These are phyloP conservation scores for Ennomos quercinarius DNA, from an alignment of 2,888 invertebrate genomes.

Conservation along the genomic window DNA sequence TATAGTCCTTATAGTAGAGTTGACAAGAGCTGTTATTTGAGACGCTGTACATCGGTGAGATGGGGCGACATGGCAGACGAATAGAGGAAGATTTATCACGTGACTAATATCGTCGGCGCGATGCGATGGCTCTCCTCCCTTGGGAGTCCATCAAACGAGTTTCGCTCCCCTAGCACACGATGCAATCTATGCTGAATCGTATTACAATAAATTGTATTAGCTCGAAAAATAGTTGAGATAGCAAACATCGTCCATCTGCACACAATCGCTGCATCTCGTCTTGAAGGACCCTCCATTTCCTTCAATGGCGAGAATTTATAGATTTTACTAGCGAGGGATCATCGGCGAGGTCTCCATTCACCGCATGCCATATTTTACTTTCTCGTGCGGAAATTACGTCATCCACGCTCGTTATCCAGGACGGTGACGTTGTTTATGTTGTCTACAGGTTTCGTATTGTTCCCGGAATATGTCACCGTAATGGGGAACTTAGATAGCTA, in stretches of 20 bases:
- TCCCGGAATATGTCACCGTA: constrained; percentile 25
- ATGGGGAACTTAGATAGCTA: constrained; percentile 27
- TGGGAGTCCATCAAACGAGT: constrained; percentile 84
- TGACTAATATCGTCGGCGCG: constrained; percentile 81
- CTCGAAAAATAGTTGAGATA: constrained; percentile 84
- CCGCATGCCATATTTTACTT: constrained; percentile 80
- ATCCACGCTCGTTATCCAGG: constrained; percentile 66
- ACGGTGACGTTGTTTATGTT: constrained; percentile 44
- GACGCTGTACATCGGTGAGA: constrained; percentile 50
- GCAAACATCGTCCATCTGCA: constrained; percentile 85
- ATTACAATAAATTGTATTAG: constrained; percentile 86
- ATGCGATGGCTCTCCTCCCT: constrained; percentile 72
- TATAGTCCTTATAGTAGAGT: constrained; percentile 68
- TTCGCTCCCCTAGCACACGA: constrained; percentile 79
- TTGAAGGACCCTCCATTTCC: constrained; percentile 70
- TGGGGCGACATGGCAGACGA: constrained; percentile 60
- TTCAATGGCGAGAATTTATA: constrained; percentile 76
- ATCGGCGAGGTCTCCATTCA: constrained; percentile 74
- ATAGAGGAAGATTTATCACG: constrained; percentile 81
- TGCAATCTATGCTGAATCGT: constrained; percentile 86
- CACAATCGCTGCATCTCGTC: constrained; percentile 71
- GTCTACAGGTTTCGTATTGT: constrained; percentile 30
- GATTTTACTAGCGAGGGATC: constrained; percentile 78
- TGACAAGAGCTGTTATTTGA: constrained; percentile 52
- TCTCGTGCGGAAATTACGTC: constrained; percentile 76